These are phyloP conservation scores for Pelecanoides urinatrix DNA, from an alignment of 2,113 vertebrate genomes.

Conservation along the genomic window DNA sequence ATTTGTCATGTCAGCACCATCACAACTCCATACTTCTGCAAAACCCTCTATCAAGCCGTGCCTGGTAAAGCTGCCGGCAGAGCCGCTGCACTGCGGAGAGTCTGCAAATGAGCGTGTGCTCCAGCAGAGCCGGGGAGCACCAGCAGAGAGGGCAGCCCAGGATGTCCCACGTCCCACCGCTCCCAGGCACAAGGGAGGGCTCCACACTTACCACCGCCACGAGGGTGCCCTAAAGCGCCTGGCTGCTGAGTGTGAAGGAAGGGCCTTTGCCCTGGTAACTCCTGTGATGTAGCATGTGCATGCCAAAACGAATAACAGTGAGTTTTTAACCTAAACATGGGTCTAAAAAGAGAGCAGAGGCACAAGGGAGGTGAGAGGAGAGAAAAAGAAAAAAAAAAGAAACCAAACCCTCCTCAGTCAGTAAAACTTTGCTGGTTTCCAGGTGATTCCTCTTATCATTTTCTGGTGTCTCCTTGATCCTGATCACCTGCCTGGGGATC, in stretches of 20 bases:
- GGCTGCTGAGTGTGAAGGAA: not conserved
- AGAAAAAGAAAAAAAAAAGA: not conserved
- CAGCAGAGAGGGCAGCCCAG: not conserved
- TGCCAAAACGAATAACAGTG: not conserved
- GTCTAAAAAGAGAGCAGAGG: not conserved
- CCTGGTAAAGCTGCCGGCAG: not conserved
- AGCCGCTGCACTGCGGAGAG: not conserved
- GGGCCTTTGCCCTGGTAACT: no score
- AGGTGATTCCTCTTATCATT: not conserved
- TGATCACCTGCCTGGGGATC: not conserved
- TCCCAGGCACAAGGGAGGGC: not conserved
- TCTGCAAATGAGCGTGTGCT: accelerated
- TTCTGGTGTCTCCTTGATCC: not conserved
- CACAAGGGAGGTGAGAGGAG: no score
- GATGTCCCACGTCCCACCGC: not conserved
- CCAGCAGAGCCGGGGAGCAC: not conserved
- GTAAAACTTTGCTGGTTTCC: not conserved
- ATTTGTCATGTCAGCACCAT: not conserved
- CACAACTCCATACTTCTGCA: not conserved
- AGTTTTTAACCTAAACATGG: not conserved
- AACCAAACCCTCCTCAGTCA: not conserved
- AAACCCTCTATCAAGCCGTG: not conserved
- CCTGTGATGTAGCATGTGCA: no score
- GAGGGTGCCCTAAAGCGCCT: accelerated
- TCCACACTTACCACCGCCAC: not conserved